Conservation (phyloP, 1,140 invertebrate species). For the Pemphigus obesinymphae region DNA sequence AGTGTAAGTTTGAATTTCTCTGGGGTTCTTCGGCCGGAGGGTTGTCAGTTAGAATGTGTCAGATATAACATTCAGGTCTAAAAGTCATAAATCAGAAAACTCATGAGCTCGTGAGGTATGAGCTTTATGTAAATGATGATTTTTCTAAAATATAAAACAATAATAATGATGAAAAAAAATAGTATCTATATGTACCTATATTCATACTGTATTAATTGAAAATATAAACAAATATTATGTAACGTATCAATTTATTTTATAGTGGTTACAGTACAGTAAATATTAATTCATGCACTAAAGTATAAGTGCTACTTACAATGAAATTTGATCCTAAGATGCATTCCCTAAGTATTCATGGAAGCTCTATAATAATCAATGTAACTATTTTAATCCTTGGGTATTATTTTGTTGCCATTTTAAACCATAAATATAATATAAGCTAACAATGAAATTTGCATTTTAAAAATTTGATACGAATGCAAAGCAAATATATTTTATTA, state of each 20-base stretch:
- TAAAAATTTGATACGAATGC: no score
- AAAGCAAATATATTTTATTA: no score
- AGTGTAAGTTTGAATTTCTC: slow-evolving; percentile 17
- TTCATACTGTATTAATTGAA: background rate
- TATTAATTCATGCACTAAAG: background rate
- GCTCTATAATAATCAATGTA: background rate
- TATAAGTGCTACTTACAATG: background rate
- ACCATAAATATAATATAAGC: no score
- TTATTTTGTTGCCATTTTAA: background rate
- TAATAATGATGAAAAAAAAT: background rate
- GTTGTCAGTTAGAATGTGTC: background rate
- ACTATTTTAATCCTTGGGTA: background rate
- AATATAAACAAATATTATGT: background rate
- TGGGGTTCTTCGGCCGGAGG: background rate
- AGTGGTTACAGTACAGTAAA: background rate
- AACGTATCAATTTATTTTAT: background rate
- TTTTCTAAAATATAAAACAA: background rate
- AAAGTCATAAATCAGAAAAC: slow-evolving; percentile 36
- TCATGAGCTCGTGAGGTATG: background rate
- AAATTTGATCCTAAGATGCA: background rate
- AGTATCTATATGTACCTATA: background rate
- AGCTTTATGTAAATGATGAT: background rate
- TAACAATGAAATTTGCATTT: no score
- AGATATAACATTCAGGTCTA: slow-evolving; percentile 1
- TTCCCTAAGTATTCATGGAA: background rate